A percentile compares a stretch with the other conserved stretches of the same genome.
Conservation (phyloP, 2,797 vertebrate species). For the Melanotaenia boesemani region DNA sequence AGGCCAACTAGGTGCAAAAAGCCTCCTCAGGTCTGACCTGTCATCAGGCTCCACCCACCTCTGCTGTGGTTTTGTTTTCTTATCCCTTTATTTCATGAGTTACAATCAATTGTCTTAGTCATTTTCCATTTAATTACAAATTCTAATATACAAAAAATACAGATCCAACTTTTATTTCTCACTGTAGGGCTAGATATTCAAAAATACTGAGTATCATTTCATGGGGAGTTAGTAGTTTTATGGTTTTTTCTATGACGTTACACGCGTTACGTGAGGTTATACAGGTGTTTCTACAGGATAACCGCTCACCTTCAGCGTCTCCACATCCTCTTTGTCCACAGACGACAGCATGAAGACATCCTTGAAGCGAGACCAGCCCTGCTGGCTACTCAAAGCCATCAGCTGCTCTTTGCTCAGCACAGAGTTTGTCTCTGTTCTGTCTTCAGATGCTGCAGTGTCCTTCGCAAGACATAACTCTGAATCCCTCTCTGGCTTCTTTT, state of each 20-base stretch:
- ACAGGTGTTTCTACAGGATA: background rate
- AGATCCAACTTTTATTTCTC: too few relatives aligned
- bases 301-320: conserved; percentile 87
- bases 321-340: conserved; percentile 86
- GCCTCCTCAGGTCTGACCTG: too few relatives aligned
- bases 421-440: background rate
- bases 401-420: conserved; percentile 65
- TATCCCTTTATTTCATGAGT: too few relatives aligned
- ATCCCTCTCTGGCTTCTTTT: conserved; percentile 29
- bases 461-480: background rate
- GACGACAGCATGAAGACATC: conserved; percentile 98
- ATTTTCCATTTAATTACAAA: too few relatives aligned
- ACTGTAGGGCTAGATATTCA: too few relatives aligned
- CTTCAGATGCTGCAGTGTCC: background rate
- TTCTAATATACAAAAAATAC: too few relatives aligned
- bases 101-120: too few relatives aligned
- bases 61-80: too few relatives aligned
- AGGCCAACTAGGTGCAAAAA: background rate
- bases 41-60: too few relatives aligned
- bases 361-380: conserved; percentile 91
- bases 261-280: background rate
- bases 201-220: too few relatives aligned
- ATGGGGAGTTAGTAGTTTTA: too few relatives aligned
- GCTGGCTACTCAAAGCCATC: conserved; percentile 60
- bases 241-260: too few relatives aligned